phyloP scores from a whole-genome alignment of 2,888 invertebrate genomes.

The Sarcophaga variegata region DNA sequence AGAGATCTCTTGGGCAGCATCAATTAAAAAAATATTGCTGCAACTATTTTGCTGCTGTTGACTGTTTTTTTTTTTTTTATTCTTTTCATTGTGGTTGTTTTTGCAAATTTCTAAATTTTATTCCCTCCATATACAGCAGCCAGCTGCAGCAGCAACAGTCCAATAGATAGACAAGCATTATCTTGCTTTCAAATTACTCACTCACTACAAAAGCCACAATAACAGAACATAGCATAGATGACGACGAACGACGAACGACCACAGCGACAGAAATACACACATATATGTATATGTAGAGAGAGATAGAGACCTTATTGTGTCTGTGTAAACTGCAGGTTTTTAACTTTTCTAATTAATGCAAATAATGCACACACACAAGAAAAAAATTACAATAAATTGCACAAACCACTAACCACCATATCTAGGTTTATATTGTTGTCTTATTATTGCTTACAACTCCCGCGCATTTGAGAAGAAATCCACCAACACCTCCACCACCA shows the following conservation, averaged over 20 bases:
- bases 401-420: constrained; percentile 20
- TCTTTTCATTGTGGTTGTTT: no score
- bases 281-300: constrained; percentile 8
- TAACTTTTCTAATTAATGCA: constrained; percentile 70
- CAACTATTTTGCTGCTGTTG: constrained; percentile 55
- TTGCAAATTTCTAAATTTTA: constrained; percentile 37
- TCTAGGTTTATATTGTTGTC: constrained; percentile 13
- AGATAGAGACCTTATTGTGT: constrained; percentile 8
- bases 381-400: constrained; percentile 9
- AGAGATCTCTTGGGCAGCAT: constrained; percentile 35
- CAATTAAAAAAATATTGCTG: constrained; percentile 68
- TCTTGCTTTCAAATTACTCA: neutral
- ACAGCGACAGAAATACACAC: neutral
- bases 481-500: neutral
- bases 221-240: constrained; percentile 22
- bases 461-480: constrained; percentile 47
- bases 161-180: constrained; percentile 41
- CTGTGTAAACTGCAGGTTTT: constrained; percentile 63
- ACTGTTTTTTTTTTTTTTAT: constrained; percentile 4
- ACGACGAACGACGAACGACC: constrained; percentile 42
- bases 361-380: constrained; percentile 31
- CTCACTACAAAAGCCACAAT: neutral
- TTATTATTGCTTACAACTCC: constrained; percentile 46
- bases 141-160: constrained; percentile 26
- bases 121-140: neutral